Evolutionary conservation across 2,888 invertebrate genomes (phyloP).

Genomic region (Petrophora chlorosata): DNA sequence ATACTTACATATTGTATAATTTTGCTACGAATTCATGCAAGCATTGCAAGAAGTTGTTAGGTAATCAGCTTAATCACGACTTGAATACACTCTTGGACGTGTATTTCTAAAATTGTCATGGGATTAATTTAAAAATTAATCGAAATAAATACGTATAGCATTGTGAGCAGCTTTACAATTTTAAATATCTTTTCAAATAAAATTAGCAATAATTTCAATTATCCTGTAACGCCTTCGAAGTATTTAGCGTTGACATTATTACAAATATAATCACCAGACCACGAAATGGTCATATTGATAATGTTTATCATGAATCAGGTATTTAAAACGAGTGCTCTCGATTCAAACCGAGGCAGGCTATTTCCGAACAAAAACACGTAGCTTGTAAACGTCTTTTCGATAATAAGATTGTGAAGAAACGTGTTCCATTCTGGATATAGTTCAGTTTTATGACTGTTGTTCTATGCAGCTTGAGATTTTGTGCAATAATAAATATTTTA

Average conservation of each 20-base stretch:
- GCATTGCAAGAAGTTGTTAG: neutral
- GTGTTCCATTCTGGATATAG: constrained; percentile 43
- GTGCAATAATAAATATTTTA: neutral
- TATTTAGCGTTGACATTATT: too few relatives aligned
- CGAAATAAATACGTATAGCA: too few relatives aligned
- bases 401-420: constrained; percentile 58
- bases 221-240: too few relatives aligned
- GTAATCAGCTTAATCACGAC: too few relatives aligned
- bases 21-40: neutral
- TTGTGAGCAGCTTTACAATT: too few relatives aligned
- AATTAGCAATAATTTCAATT: too few relatives aligned
- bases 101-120: too few relatives aligned
- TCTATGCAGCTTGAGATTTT: constrained; percentile 15
- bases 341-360: constrained; percentile 46
- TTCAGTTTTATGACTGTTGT: constrained; percentile 43
- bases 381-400: constrained; percentile 57
- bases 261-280: too few relatives aligned
- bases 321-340: constrained; percentile 39
- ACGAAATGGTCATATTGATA: too few relatives aligned
- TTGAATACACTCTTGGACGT: too few relatives aligned
- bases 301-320: constrained; percentile 11
- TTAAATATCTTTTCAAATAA: too few relatives aligned
- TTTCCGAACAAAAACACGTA: constrained; percentile 58
- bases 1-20: constrained; percentile 1
- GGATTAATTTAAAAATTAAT: too few relatives aligned